Base-by-base conservation (phyloP, 2,888 invertebrate species). In the Aethes cnicana region DNA sequence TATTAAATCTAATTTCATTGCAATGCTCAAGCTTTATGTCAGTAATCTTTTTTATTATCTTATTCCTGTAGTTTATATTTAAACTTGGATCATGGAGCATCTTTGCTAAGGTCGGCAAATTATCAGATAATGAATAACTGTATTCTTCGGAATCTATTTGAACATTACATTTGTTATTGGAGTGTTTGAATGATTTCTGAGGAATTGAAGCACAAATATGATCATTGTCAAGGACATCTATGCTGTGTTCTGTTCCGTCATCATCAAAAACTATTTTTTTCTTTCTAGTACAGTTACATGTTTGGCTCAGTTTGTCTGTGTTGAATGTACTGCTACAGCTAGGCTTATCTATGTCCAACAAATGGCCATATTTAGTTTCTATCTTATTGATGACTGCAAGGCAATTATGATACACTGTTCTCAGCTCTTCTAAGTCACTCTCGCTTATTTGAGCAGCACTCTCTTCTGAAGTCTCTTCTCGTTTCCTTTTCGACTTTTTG, bases 241-340 rank as follows among this genome's bases (percentile, higher is more conserved):
- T 62, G 1, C 58, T 47, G 16, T 66, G 58, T 60, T 81, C 68
- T 25, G 73, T 61, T 1, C 88, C 89, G 4, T 84, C 72, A 20
- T 89, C 88, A 59, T 82, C 80, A 71, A 83, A 89, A 4, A 85
- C 60, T 42, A 82, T 81, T 63, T 84, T 88, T 54, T 69, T 84
- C 25, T 81, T 84, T 0, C 60, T 52, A 43, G 56, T 57, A 60
- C 86, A 87, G 1, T 61, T 59, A 57, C 87, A 89, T 47, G 69
- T 64, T 5, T 56, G n/a, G n/a, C n/a, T n/a, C n/a, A n/a, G n/a
- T n/a, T n/a, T n/a, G n/a, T n/a, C n/a, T n/a, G n/a, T n/a, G n/a
- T n/a, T n/a, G n/a, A n/a, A 55, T 8, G 12, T 18, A 4, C 18
- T 50, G 30, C 53, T 54, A 4, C 42, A 26, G 2, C 52, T 52